Conservation (phyloP, 2,113 vertebrate species). For the Peromyscus polionotus region DNA sequence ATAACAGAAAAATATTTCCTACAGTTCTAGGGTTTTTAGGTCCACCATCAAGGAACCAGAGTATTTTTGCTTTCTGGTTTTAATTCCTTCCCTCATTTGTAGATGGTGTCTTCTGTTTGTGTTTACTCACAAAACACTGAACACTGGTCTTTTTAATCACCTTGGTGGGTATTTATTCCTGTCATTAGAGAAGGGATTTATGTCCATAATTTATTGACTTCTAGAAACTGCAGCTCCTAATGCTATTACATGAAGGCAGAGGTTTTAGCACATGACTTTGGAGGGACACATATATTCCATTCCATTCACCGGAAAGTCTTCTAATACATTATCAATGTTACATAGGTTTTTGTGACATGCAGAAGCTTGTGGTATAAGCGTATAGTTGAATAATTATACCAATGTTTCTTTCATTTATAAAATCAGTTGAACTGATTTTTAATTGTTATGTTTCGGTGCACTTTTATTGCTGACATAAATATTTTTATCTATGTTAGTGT, state of each 20-base stretch:
- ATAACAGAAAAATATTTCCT: not conserved
- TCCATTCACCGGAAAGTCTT: not conserved
- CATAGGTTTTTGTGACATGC: not conserved
- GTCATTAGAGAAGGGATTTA: accelerated
- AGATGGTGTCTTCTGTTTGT: not conserved
- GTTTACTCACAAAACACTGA: accelerated
- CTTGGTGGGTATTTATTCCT: not conserved
- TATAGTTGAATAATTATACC: not conserved
- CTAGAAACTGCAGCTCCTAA: accelerated
- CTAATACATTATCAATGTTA: not conserved
- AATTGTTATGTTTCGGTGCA: not conserved
- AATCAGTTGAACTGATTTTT: not conserved
- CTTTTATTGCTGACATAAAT: not conserved
- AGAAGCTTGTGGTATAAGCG: not conserved
- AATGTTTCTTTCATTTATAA: not conserved
- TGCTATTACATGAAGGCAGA: not conserved
- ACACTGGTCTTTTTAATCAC: not conserved
- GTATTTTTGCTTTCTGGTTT: not conserved
- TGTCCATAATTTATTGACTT: not conserved
- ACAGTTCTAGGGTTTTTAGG: not conserved
- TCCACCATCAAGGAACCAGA: accelerated
- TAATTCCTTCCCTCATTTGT: not conserved
- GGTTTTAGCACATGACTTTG: not conserved
- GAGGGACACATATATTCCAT: not conserved
- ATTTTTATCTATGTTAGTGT: not conserved